Conservation (phyloP, 2,888 invertebrate species). For the Eristalis intricaria region DNA sequence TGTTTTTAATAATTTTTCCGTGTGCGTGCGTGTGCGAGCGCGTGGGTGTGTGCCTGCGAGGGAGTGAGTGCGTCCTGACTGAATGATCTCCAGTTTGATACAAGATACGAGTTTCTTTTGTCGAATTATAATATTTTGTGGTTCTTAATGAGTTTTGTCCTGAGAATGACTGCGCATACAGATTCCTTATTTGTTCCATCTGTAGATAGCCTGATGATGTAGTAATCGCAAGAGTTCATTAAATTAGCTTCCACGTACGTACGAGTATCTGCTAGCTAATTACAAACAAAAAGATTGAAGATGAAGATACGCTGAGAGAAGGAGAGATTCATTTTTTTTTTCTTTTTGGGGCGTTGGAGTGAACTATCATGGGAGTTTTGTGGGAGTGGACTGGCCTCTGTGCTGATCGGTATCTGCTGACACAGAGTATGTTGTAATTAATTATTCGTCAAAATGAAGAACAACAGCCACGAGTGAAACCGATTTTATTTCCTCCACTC, state of each 20-base stretch:
- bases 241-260: constrained; percentile 55
- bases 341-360: background rate
- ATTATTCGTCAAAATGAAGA: constrained; percentile 37
- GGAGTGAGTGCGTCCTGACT: constrained; percentile 1
- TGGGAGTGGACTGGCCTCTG: constrained; percentile 13
- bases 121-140: background rate
- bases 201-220: constrained; percentile 72
- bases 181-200: constrained; percentile 63
- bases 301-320: constrained; percentile 38
- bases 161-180: constrained; percentile 54
- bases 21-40: constrained; percentile 4
- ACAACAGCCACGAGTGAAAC: background rate
- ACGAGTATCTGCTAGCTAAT: constrained; percentile 38
- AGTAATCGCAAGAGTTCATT: constrained; percentile 57
- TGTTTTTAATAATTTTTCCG: constrained; percentile 24
- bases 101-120: constrained; percentile 2
- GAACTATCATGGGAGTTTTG: constrained; percentile 31
- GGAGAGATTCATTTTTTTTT: background rate
- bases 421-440: constrained; percentile 37
- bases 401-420: constrained; percentile 33
- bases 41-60: background rate
- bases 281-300: constrained; percentile 33
- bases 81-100: constrained; percentile 20
- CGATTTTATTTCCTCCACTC: constrained; percentile 16
- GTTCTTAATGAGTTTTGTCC: constrained; percentile 11